Evolutionary conservation across 2,888 invertebrate species (phyloP).

Genomic region (Timema podura): DNA sequence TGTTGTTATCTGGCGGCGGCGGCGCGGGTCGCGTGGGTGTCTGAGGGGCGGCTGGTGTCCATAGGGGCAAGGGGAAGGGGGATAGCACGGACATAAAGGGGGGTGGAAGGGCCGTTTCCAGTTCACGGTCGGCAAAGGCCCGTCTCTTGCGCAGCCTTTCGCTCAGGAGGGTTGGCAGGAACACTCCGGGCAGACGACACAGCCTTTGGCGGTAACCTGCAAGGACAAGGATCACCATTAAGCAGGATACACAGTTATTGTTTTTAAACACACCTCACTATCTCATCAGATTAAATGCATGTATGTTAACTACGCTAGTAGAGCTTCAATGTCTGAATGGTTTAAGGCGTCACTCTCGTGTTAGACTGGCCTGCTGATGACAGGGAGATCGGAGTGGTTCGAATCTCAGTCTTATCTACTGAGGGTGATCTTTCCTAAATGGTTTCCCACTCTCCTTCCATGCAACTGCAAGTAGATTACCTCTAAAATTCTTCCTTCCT

Average conservation of each 20-base stretch:
- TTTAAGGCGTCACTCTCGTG: too few relatives aligned
- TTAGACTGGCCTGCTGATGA: too few relatives aligned
- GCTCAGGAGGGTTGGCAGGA: conserved; percentile 42
- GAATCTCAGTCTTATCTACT: too few relatives aligned
- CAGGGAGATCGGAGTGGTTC: too few relatives aligned
- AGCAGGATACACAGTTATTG: too few relatives aligned
- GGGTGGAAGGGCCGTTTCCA: conserved; percentile 41
- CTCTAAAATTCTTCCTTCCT: too few relatives aligned
- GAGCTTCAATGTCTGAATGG: conserved; percentile 3
- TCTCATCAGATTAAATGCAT: too few relatives aligned
- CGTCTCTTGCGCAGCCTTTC: conserved; percentile 54
- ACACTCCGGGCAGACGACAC: conserved; percentile 27
- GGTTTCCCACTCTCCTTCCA: too few relatives aligned
- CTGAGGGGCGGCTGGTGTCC: conserved; percentile 38
- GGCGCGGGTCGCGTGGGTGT: conserved; percentile 28
- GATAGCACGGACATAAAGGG: conserved; percentile 23
- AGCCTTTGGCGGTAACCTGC: conserved; percentile 40
- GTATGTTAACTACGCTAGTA: not conserved
- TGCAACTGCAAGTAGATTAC: too few relatives aligned
- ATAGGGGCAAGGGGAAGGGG: conserved; percentile 12
- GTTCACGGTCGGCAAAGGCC: conserved; percentile 49
- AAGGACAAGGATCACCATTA: conserved; percentile 21
- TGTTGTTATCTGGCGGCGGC: conserved; percentile 12
- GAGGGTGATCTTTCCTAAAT: too few relatives aligned
- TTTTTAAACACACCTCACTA: too few relatives aligned